These are phyloP conservation scores for Sarcophaga subvicina DNA, from an alignment of 2,888 invertebrate species.

Conservation along the genomic window DNA sequence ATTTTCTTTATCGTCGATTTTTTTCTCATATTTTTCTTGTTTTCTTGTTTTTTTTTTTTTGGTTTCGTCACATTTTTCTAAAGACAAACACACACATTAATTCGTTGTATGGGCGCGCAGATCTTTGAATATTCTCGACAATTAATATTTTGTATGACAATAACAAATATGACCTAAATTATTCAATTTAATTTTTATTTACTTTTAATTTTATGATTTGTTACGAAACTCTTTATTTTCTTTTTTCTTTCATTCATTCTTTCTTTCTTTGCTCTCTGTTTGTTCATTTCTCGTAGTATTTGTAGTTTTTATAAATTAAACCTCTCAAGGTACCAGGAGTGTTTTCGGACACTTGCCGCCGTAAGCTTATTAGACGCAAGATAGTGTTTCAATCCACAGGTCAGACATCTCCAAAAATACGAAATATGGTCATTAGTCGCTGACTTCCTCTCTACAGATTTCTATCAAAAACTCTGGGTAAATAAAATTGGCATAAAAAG, in stretches of 20 bases:
- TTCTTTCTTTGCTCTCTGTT: neutral
- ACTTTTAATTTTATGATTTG: slow-evolving; percentile 80
- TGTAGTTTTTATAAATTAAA: too few species aligned
- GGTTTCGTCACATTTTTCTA: slow-evolving; percentile 21
- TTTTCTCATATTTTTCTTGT: neutral
- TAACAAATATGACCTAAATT: slow-evolving; percentile 79
- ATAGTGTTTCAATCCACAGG: too few species aligned
- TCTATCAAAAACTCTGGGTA: too few species aligned
- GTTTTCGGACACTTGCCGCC: too few species aligned
- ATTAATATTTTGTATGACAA: slow-evolving; percentile 67
- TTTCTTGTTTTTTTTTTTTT: slow-evolving; percentile 20
- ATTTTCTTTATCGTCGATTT: slow-evolving; percentile 25
- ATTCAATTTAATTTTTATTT: slow-evolving; percentile 79
- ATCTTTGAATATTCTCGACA: slow-evolving; percentile 64
- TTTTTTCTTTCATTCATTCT: neutral
- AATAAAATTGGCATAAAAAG: too few species aligned
- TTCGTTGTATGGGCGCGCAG: neutral
- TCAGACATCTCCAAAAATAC: too few species aligned
- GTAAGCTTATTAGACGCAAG: too few species aligned
- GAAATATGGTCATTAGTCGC: too few species aligned
- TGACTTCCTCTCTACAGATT: too few species aligned
- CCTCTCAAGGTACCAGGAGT: too few species aligned
- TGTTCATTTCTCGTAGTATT: neutral
- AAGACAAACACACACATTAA: neutral
- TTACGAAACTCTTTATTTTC: slow-evolving; percentile 70